These are phyloP conservation scores for Aplysina aerophoba DNA, from an alignment of 37 sponge, comb jelly and placozoan genomes.

Conservation along the genomic window DNA sequence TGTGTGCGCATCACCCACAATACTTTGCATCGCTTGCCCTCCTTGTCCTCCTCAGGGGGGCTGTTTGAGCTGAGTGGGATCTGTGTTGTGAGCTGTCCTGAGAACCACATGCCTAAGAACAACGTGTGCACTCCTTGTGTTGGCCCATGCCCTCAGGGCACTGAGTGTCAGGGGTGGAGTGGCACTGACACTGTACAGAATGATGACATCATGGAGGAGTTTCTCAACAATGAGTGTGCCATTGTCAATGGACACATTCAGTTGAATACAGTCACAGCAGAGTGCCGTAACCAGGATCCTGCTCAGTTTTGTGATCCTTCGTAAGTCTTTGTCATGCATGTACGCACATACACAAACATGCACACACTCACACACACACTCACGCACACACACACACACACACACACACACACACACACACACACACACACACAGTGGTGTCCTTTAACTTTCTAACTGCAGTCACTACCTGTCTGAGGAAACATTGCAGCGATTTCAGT, in stretches of 20 bases:
- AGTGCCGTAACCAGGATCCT: background rate
- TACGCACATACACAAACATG: background rate
- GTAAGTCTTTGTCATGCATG: background rate
- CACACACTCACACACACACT: conserved; percentile 34
- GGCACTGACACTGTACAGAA: conserved; percentile 82
- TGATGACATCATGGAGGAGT: conserved; percentile 92
- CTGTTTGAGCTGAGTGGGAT: background rate
- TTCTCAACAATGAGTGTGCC: conserved; percentile 1
- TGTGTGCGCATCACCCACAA: background rate
- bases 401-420: conserved; percentile 50
- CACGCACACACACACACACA: conserved; percentile 49
- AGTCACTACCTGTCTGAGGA: background rate
- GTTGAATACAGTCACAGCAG: background rate
- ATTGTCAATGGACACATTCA: conserved; percentile 25
- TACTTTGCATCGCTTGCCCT: no score
- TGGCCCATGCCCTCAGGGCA: conserved; percentile 62
- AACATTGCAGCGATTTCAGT: background rate
- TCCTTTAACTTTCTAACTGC: no score
- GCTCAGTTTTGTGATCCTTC: no score
- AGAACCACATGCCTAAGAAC: background rate
- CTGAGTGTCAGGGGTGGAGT: conserved; percentile 78
- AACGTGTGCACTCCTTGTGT: conserved; percentile 32
- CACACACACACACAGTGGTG: conserved; percentile 44
- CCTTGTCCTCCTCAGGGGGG: background rate
- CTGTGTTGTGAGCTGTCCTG: background rate